phyloP scores from a whole-genome alignment of 2,888 invertebrate genomes.

The Drosophila siamana region DNA sequence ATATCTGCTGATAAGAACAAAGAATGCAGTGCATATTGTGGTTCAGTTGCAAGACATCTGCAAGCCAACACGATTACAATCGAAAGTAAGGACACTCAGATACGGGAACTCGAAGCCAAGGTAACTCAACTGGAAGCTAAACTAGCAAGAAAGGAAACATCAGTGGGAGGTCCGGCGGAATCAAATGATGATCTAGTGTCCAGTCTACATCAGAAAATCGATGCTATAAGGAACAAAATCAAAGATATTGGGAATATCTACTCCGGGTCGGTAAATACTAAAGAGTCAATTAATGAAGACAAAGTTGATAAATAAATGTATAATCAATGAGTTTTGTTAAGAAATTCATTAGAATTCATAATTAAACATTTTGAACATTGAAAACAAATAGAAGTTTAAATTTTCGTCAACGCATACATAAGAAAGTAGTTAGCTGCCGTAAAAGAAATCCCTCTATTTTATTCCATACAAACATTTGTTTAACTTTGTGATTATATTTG shows the following conservation, averaged over 20 bases:
- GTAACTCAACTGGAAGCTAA: conserved; percentile 9
- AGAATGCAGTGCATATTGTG: conserved; percentile 31
- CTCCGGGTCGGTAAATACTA: neutral
- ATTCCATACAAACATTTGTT: too few species aligned
- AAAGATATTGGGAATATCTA: conserved; percentile 18
- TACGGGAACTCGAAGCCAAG: conserved; percentile 20
- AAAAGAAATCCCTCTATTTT: too few species aligned
- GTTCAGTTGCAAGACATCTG: neutral
- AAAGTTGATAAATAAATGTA: neutral
- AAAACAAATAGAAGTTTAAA: neutral
- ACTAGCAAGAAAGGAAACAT: neutral
- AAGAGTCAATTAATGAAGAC: neutral
- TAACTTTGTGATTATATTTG: conserved; percentile 54
- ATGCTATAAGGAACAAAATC: conserved; percentile 21
- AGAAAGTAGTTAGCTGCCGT: too few species aligned
- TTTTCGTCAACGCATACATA: neutral
- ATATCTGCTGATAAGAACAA: neutral
- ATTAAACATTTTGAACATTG: neutral
- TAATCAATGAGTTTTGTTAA: too few species aligned
- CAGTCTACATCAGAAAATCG: conserved; percentile 12
- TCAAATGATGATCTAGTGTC: conserved; percentile 18
- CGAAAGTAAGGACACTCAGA: conserved; percentile 1
- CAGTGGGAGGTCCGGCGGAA: conserved; percentile 4
- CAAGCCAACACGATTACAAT: neutral
- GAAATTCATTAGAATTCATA: neutral